Conservation (phyloP, 2,113 vertebrate species). For the Tapirus terrestris region DNA sequence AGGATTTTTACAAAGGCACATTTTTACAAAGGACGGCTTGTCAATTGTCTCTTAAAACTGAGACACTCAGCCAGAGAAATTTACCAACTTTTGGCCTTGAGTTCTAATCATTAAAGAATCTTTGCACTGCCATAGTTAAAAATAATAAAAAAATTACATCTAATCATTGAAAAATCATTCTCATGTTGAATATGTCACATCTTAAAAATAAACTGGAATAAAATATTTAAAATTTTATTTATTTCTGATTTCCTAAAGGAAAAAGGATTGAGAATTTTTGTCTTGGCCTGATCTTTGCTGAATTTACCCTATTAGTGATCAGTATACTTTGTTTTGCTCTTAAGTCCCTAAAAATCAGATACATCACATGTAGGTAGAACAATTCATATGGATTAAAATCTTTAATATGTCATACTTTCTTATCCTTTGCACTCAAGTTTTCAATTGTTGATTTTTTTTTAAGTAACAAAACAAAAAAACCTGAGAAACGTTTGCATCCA, state of each 20-base stretch:
- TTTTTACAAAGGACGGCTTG: background rate
- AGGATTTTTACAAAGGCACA: no score
- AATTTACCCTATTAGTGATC: background rate
- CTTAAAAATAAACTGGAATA: background rate
- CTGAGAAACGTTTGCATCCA: background rate
- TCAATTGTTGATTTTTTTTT: background rate
- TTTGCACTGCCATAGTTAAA: background rate
- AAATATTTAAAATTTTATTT: background rate
- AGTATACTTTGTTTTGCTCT: background rate
- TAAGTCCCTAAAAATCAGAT: background rate
- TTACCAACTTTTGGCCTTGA: background rate
- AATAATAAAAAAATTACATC: background rate
- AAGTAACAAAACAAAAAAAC: background rate
- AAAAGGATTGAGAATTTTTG: background rate
- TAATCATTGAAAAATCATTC: background rate
- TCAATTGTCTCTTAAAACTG: background rate
- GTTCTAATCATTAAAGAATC: background rate
- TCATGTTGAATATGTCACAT: background rate
- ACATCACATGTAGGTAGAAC: background rate
- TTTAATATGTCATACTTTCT: background rate
- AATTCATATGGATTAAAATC: background rate
- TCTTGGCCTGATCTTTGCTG: background rate
- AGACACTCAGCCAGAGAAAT: background rate
- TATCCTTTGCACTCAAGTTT: background rate
- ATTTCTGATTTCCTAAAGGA: constrained; percentile 2